Evolutionary conservation across 2,888 invertebrate species (phyloP).

Genomic region (Drosophila prolongata): DNA sequence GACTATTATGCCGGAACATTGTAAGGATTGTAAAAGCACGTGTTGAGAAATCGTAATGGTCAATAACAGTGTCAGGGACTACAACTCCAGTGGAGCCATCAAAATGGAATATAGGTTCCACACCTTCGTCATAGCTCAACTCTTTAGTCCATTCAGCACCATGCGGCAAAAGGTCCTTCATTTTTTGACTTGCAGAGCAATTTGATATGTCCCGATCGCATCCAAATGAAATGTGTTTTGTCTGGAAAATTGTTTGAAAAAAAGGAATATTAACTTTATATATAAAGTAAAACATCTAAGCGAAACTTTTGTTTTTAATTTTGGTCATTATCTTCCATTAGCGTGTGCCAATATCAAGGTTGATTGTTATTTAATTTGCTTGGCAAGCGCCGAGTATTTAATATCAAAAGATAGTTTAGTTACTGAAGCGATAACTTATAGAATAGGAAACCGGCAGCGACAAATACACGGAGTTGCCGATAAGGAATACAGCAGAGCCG

Average conservation of each 20-base stretch:
- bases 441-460: no score
- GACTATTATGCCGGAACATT: slow-evolving; percentile 96
- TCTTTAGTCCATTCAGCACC: slow-evolving; percentile 93
- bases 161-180: slow-evolving; percentile 81
- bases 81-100: slow-evolving; percentile 96
- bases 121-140: slow-evolving; percentile 92
- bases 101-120: slow-evolving; percentile 97
- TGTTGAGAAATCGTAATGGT: slow-evolving; percentile 87
- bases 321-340: no score
- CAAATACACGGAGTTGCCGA: no score
- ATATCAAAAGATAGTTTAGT: no score
- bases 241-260: slow-evolving; percentile 56
- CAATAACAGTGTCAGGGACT: slow-evolving; percentile 91
- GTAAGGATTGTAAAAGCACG: slow-evolving; percentile 95
- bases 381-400: no score
- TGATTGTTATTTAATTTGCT: no score
- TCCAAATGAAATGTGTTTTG: slow-evolving; percentile 94
- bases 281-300: no score
- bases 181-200: slow-evolving; percentile 75
- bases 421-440: no score
- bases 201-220: slow-evolving; percentile 92
- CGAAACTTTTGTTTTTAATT: no score
- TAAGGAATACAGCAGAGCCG: no score
- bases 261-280: no score
- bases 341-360: no score